Evolutionary conservation across 2,113 vertebrate species (phyloP), one percentile per base, ranked within the genome.

Genomic region (Leucopsar rothschildi): DNA sequence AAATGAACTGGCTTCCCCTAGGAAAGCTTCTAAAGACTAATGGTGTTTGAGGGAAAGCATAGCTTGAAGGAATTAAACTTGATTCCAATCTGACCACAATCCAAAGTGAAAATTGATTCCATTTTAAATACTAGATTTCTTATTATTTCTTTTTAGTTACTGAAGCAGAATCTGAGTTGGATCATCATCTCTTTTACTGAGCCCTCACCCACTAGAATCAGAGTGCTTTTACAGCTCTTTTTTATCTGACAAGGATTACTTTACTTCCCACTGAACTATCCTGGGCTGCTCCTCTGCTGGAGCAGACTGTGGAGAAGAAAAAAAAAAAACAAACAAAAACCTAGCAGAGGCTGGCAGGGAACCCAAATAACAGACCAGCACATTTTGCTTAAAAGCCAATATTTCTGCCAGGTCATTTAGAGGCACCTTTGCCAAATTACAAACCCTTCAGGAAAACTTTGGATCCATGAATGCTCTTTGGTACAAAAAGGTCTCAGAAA

Each of bases 101-200:
- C 65, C 91, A 82, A 88, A 83, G 44, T 71, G 35, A 88, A 96
- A 93, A 90, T 80, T 70, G 78, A 88, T 88, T 92, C 37, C 5
- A 56, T 81, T 94, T 92, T 71, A 84, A 93, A 78, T 45, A 63
- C 45, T 50, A 23, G 25, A 25, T 44, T 66, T 8, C 37, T 60
- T 47, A 19, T 19, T 42, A 28, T 27, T 89, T 55, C 52, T 63
- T 66, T 50, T 55, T 61, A 6, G 39, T 93, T 88, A 70, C 33
- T 35, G 37, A 93, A 81, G 44, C 52, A 78, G 42, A 27, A 12
- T 90, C 29, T 71, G 79, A 83, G 25, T 19, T 86, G 19, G 27
- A 56, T 65, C 1, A 0, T 52, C 44, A 47, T 39, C 22, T 66
- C 57, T 89, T 86, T 59, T 56, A 39, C 24, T 60, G 49, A 52